phyloP scores from a whole-genome alignment of 1,140 invertebrate genomes.

The Philaenus spumarius region DNA sequence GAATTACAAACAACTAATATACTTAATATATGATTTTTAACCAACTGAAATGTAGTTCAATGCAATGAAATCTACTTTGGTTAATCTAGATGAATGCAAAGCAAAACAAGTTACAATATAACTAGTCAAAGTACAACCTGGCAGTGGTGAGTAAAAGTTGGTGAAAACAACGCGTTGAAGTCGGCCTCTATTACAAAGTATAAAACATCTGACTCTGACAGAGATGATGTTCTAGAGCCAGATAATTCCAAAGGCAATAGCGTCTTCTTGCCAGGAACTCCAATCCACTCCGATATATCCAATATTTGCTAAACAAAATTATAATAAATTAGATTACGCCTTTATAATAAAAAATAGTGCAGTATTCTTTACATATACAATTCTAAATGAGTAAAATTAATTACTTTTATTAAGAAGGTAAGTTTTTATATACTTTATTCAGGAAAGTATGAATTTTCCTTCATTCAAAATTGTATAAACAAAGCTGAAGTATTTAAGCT shows the following conservation, averaged over 20 bases:
- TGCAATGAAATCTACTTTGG: not conserved
- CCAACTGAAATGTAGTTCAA: not conserved
- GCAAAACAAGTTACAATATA: not conserved
- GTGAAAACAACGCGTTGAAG: conserved; percentile 20
- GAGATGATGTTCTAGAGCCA: conserved; percentile 29
- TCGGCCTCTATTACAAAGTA: conserved; percentile 46
- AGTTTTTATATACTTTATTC: too few relatives aligned
- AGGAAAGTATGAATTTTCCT: too few relatives aligned
- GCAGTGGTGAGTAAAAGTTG: conserved; percentile 13
- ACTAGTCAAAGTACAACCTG: conserved; percentile 14
- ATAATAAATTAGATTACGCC: too few relatives aligned
- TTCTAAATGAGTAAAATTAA: conserved; percentile 9
- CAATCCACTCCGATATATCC: conserved; percentile 46
- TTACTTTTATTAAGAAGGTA: not conserved
- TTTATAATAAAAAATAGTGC: too few relatives aligned
- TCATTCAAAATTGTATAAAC: too few relatives aligned
- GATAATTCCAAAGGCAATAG: conserved; percentile 44
- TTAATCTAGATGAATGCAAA: not conserved
- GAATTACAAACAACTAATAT: too few relatives aligned
- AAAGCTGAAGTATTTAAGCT: too few relatives aligned
- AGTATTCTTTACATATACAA: not conserved
- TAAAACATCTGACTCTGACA: conserved; percentile 36
- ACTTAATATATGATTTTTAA: too few relatives aligned
- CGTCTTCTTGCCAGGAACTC: conserved; percentile 42
- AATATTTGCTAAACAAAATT: conserved; percentile 30